A percentile compares a stretch with the other conserved stretches of the same genome.
These are phyloP conservation scores for Phaethon lepturus DNA, from an alignment of 2,113 vertebrate genomes.

Conservation along the genomic window DNA sequence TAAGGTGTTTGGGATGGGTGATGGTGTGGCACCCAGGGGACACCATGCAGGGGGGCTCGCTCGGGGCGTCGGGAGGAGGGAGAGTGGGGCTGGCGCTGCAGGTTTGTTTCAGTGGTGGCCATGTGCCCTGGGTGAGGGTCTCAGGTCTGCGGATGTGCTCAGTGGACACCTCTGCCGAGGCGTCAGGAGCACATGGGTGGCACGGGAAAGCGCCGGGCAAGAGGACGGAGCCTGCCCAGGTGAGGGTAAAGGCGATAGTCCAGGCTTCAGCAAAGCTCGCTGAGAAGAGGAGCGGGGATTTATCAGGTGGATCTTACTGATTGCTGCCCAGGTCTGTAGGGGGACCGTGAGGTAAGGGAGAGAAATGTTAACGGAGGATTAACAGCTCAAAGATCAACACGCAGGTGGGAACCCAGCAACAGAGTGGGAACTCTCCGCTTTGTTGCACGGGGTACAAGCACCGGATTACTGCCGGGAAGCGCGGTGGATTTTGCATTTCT, in stretches of 20 bases:
- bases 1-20: neutral
- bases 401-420: neutral
- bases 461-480: neutral
- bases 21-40: neutral
- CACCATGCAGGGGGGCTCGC: neutral
- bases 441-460: rapidly evolving
- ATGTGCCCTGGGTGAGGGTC: neutral
- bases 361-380: neutral
- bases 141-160: neutral
- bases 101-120: neutral
- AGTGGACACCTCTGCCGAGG: neutral
- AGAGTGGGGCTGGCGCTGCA: neutral
- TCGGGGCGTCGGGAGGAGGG: neutral
- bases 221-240: neutral
- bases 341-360: neutral
- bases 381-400: neutral
- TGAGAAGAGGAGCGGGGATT: neutral
- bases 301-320: neutral
- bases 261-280: neutral
- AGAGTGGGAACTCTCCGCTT: neutral
- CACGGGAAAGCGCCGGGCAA: neutral
- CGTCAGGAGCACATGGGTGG: neutral
- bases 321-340: neutral
- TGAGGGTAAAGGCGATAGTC: neutral
- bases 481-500: neutral